Evolutionary conservation across 2,797 vertebrate species (phyloP), one percentile per base, ranked within the genome.

Genomic region (Channallabes apus): DNA sequence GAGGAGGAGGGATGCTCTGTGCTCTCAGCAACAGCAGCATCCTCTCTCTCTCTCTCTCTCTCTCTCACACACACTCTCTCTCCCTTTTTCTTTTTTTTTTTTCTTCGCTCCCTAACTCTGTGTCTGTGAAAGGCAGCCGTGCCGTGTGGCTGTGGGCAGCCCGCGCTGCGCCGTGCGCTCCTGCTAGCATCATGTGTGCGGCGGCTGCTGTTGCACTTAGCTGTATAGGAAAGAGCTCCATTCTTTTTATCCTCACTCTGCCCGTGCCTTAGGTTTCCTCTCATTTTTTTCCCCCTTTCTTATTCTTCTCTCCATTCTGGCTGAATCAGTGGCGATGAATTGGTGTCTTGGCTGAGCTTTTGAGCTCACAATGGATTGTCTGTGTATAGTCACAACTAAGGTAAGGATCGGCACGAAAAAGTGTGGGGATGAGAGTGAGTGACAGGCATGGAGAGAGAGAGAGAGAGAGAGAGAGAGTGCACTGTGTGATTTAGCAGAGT

Each of bases 331-430:
- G 94, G 95, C 93, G 94, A 96, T 95, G 97, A 95, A 91, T 93
- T 91, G 94, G 93, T 88, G 87, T 90, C 92, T 92, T 93, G 89
- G 94, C 91, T 96, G 92, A 97, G 90, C 94, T 94, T 87, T 94
- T 94, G 94, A 87, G 89, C 83, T 92, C 94, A 94, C 93, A 91
- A 98, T 99, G 97, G 97, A 98, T 95, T 98, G 97, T 94, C 96
- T 98, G 94, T 98, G 97, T 95, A 97, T 99, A 96, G 96, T 99
- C 94, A 99, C 97, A 91, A 99, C 97, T 90, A 98, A 99, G 97
- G 97, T 99, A 98, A 97, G 97, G 77, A 88, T 82, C 51, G 78
- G 64, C n/a, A 92, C 85, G 51, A 54, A 93, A 17, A 92, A 88
- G 93, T 6, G 59, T 35, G 67, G 41, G 64, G 41, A 75, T 88